Base-by-base conservation (phyloP, 2,888 invertebrate species). In the Cryptocephalus moraei region DNA sequence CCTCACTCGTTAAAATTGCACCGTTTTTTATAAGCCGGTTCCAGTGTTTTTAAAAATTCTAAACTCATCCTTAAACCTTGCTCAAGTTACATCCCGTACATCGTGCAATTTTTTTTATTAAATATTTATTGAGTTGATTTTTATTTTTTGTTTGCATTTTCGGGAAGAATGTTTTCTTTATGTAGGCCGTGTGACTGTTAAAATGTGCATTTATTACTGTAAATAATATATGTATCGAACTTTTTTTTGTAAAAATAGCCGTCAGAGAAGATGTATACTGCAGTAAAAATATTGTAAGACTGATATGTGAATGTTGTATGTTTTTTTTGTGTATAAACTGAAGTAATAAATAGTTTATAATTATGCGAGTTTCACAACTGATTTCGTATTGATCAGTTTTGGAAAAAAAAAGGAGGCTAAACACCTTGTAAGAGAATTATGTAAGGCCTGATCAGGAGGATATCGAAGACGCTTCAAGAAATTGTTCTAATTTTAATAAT, bases 181-280 rank as follows among this genome's bases (percentile, higher is more conserved):
- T 53, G 52, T 70, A 69, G 70, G 71, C 68, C 70, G 71, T 62
- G 71, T 67, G 71, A 70, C 70, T 66, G 65, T 66, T 65, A 58
- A 59, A 65, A 67, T 67, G 69, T 70, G 71, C 71, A 71, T 71
- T 71, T 70, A 69, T 57, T 56, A 61, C 49, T 58, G 54, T 58
- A 58, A 55, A 55, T 55, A 59, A 54, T 55, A 50, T 54, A 40
- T 40, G 40, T 31, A 40, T 10, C 40, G 8, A 6, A 31, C n/a
- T 31, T 12, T 40, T 11, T 40, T 10, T 31, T 39, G 3, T 3
- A 4, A 42, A 13, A 22, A 22, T 31, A 13, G 14, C 31, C 14
- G 11, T 32, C 9, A 13, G 22, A 32, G 58, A 54, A 61, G 57
- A 60, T 61, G 36, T 43, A 43, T 34, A 12, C 33, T 43, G 61